These are phyloP conservation scores for Neolamprologus sp. DNA, from an alignment of 2,113 vertebrate species.

Conservation along the genomic window DNA sequence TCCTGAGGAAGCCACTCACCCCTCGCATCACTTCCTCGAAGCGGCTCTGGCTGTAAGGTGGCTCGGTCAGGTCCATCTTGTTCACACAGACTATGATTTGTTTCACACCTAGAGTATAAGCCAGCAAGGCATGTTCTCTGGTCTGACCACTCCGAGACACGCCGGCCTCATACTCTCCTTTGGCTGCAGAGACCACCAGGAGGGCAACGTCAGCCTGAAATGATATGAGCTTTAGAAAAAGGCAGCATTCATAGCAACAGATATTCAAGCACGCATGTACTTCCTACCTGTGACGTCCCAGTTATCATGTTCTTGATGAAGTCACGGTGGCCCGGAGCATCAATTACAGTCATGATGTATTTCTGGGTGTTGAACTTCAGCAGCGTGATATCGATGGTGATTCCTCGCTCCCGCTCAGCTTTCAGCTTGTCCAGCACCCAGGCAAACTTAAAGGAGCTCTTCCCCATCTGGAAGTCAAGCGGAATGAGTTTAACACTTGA, in stretches of 20 bases:
- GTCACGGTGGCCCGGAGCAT: slow-evolving; percentile 78
- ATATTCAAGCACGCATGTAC: accelerated
- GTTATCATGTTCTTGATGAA: slow-evolving; percentile 85
- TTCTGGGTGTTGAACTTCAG: slow-evolving; percentile 75
- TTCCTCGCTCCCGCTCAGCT: slow-evolving; percentile 76
- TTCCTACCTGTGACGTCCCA: slow-evolving; percentile 73
- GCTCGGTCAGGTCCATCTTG: slow-evolving; percentile 77
- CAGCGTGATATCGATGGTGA: slow-evolving; percentile 77
- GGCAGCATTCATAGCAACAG: background rate
- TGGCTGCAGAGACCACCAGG: slow-evolving; percentile 71
- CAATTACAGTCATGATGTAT: slow-evolving; percentile 76
- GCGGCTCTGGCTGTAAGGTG: slow-evolving; percentile 72
- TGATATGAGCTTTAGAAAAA: background rate
- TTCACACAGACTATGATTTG: slow-evolving; percentile 79
- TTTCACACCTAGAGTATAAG: slow-evolving; percentile 76
- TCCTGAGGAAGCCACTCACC: slow-evolving; percentile 70
- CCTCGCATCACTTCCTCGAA: slow-evolving; percentile 71
- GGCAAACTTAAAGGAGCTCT: slow-evolving; percentile 78
- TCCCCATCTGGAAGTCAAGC: slow-evolving; percentile 64
- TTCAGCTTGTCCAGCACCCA: slow-evolving; percentile 80
- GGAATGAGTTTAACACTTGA: background rate
- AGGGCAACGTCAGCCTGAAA: slow-evolving; percentile 72
- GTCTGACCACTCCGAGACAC: slow-evolving; percentile 76
- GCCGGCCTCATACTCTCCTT: slow-evolving; percentile 72
- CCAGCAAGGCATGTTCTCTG: slow-evolving; percentile 71